Percentiles rank a stretch among this genome's conserved stretches.
These are phyloP conservation scores for Melinaea menophilus DNA, from an alignment of 2,888 invertebrate genomes.

Conservation along the genomic window DNA sequence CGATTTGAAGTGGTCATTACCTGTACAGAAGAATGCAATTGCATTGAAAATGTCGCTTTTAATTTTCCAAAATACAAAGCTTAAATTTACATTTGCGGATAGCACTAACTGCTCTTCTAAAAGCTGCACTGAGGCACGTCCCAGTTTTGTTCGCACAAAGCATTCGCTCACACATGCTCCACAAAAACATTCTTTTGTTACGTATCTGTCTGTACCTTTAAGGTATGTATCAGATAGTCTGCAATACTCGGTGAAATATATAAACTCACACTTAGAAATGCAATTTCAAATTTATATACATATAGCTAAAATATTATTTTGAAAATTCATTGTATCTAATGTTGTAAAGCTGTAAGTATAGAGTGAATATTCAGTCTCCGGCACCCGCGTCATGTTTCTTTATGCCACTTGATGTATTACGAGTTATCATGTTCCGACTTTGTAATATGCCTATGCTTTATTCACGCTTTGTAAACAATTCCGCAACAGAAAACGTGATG, in stretches of 20 bases:
- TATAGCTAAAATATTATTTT: background rate
- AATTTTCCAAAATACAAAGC: conserved; percentile 74
- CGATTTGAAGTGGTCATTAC: conserved; percentile 50
- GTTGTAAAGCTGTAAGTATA: conserved; percentile 13
- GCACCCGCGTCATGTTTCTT: conserved; percentile 41
- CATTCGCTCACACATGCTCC: conserved; percentile 59
- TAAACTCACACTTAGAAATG: conserved; percentile 39
- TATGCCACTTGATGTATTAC: conserved; percentile 63
- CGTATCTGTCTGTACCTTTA: conserved; percentile 5
- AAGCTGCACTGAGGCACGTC: conserved; percentile 50
- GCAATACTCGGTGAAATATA: background rate
- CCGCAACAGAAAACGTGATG: conserved; percentile 19
- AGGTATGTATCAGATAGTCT: conserved; percentile 1
- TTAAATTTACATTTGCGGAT: conserved; percentile 68
- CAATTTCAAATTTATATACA: conserved; percentile 36
- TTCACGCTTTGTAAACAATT: conserved; percentile 38
- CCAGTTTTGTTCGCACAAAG: conserved; percentile 70
- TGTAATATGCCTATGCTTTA: conserved; percentile 66
- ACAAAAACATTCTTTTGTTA: conserved; percentile 56
- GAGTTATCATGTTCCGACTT: conserved; percentile 54
- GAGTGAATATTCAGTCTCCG: conserved; percentile 8
- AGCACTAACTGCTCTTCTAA: too few species aligned
- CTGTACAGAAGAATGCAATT: conserved; percentile 56
- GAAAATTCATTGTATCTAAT: conserved; percentile 29
- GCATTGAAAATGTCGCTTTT: conserved; percentile 74